Conservation (phyloP, 2,113 vertebrate species). For the Myotis brandtii region DNA sequence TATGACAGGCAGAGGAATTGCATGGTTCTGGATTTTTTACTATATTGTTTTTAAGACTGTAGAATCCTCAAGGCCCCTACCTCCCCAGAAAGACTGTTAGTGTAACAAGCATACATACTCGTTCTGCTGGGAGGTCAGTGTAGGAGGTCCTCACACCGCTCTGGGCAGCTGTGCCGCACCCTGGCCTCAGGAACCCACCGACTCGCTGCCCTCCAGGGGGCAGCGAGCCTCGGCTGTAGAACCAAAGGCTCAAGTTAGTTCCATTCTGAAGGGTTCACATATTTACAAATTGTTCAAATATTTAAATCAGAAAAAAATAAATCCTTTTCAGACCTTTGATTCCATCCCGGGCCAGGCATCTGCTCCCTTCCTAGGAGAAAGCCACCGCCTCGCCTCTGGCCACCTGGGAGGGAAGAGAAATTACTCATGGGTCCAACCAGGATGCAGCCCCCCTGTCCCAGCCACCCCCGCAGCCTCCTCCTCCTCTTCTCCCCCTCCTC, state of each 20-base stretch:
- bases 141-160: no score
- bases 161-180: fast-evolving
- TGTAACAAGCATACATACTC: fast-evolving
- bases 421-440: background rate
- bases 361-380: background rate
- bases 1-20: background rate
- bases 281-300: background rate
- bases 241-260: conserved; percentile 32
- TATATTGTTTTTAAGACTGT: background rate
- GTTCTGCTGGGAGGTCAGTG: background rate
- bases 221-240: conserved; percentile 63
- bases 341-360: background rate
- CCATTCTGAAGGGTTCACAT: background rate
- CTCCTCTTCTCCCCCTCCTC: no score
- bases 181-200: background rate
- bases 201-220: conserved; percentile 68
- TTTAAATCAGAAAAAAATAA: background rate
- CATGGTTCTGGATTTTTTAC: background rate
- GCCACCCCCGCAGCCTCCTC: background rate
- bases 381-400: background rate
- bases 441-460: background rate
- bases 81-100: no score
- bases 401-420: background rate
- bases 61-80: background rate
- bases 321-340: conserved; percentile 62